Conservation (phyloP, 1,140 invertebrate genomes). For the Euwallacea similis region DNA sequence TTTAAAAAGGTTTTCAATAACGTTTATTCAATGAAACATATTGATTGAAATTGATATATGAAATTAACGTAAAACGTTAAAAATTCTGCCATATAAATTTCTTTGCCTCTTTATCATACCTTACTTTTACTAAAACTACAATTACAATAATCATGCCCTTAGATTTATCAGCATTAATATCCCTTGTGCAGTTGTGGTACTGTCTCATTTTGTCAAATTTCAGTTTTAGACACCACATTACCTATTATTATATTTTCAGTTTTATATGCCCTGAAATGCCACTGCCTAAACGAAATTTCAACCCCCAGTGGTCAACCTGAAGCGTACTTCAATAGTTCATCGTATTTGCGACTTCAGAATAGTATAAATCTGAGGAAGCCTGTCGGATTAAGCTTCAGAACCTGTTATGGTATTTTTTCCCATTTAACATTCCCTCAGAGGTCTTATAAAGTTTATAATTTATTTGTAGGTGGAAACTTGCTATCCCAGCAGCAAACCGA, state of each 20-base stretch:
- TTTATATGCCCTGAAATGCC: conserved; percentile 20
- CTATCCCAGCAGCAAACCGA: conserved; percentile 71
- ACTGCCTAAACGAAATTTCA: conserved; percentile 14
- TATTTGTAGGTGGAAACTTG: conserved; percentile 64
- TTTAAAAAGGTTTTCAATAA: too few species aligned
- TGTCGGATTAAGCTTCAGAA: conserved; percentile 77
- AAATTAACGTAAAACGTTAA: too few species aligned
- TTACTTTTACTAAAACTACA: too few species aligned
- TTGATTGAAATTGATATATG: too few species aligned
- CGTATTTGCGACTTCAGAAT: conserved; percentile 68
- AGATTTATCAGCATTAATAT: too few species aligned
- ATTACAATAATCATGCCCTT: too few species aligned
- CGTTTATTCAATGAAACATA: too few species aligned
- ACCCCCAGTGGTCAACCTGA: conserved; percentile 64
- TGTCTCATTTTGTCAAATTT: too few species aligned
- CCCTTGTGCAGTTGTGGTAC: too few species aligned
- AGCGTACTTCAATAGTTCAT: conserved; percentile 79
- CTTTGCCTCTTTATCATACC: too few species aligned
- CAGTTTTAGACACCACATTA: too few species aligned
- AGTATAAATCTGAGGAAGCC: conserved; percentile 74
- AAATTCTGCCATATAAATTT: too few species aligned
- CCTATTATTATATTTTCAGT: conserved; percentile 15
- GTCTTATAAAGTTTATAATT: not conserved
- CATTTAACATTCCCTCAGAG: not conserved
- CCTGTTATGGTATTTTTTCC: conserved; percentile 65